Conservation (phyloP, 2,888 invertebrate genomes). For the Thysanoteuthis rhombus region DNA sequence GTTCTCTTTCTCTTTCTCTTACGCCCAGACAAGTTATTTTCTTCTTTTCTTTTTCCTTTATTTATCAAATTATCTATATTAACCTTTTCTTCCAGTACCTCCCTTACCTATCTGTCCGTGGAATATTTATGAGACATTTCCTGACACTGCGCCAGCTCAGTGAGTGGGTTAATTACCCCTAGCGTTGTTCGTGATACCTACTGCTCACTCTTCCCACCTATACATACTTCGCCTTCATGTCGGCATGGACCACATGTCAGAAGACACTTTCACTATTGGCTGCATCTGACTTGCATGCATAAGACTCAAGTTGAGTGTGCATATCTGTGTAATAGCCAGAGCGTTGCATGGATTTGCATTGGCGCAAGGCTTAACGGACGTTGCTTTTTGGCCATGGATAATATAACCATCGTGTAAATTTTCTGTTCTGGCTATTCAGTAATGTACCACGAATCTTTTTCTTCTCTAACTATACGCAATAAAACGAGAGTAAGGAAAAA, state of each 20-base stretch:
- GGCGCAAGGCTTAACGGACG: background rate
- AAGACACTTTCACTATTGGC: background rate
- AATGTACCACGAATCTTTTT: too few relatives aligned
- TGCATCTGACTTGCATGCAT: background rate
- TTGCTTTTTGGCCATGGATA: background rate
- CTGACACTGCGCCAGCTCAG: background rate
- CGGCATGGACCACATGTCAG: background rate
- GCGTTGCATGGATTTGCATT: background rate
- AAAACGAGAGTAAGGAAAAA: too few relatives aligned
- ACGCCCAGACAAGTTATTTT: background rate
- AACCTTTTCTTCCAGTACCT: background rate
- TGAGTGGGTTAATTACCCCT: background rate
- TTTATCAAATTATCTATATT: background rate
- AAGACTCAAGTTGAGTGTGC: background rate
- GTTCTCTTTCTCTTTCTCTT: background rate
- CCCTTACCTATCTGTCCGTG: background rate
- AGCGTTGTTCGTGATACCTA: background rate
- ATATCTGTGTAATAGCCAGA: background rate
- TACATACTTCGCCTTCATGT: background rate
- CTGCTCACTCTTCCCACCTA: background rate
- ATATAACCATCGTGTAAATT: background rate
- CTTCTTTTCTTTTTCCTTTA: background rate
- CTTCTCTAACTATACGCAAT: too few relatives aligned
- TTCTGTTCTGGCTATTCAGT: background rate
- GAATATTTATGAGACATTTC: conserved; percentile 12